These are phyloP conservation scores for Spilogale gracilis DNA, from an alignment of 2,113 vertebrate genomes.

Conservation along the genomic window DNA sequence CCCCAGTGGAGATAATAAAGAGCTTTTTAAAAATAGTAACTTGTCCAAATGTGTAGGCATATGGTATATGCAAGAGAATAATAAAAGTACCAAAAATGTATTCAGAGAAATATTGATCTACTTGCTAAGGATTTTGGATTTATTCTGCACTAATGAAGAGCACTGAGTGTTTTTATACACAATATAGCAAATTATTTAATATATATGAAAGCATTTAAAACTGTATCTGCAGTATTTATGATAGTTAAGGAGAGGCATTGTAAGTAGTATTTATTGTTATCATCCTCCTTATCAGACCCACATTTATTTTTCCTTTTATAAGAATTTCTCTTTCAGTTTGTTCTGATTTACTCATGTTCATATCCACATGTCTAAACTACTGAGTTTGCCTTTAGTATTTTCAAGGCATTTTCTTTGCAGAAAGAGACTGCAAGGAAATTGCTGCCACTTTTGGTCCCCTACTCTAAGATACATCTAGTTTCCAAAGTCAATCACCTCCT, in stretches of 20 bases:
- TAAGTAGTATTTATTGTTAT: not conserved
- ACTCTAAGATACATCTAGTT: constrained; percentile 43
- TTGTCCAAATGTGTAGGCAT: not conserved
- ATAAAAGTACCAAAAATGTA: not conserved
- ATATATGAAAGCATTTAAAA: not conserved
- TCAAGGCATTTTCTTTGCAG: constrained; percentile 27
- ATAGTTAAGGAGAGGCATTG: not conserved
- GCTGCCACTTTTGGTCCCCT: not conserved
- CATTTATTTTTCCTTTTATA: not conserved
- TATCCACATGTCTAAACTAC: not conserved
- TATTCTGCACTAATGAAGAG: not conserved
- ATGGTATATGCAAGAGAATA: not conserved
- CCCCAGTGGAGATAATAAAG: constrained; percentile 44
- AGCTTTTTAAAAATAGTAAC: constrained; percentile 27
- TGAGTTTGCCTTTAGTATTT: constrained; percentile 20
- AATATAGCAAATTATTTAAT: constrained; percentile 3
- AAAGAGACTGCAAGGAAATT: constrained; percentile 8
- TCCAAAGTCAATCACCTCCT: constrained; percentile 47
- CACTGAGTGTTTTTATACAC: not conserved
- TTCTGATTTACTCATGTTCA: constrained; percentile 6
- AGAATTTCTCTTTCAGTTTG: not conserved
- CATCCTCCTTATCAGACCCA: not conserved
- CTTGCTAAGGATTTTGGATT: not conserved
- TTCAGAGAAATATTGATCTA: not conserved
- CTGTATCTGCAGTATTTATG: not conserved